phyloP scores from a whole-genome alignment of 92 coral and sea anemone genomes.

The Actinostola sp. region DNA sequence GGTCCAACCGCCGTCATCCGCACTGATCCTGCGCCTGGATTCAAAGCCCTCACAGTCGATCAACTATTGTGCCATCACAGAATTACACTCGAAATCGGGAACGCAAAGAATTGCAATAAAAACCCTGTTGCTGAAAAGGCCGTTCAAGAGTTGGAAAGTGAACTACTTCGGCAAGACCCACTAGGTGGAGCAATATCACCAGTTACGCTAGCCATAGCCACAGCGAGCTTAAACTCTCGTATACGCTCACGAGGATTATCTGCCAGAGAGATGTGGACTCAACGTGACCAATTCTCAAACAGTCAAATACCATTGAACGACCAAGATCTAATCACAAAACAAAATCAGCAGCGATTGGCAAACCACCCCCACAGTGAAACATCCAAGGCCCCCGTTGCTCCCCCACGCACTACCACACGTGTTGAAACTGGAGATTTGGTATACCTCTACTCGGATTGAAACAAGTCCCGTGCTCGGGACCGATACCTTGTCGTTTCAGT shows the following conservation, averaged over 20 bases:
- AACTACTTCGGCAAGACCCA: too few relatives aligned
- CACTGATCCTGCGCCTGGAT: slow-evolving; percentile 68
- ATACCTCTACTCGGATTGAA: too few relatives aligned
- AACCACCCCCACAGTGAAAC: too few relatives aligned
- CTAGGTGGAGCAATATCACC: slow-evolving; percentile 15
- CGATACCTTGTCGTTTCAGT: too few relatives aligned
- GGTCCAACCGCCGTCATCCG: slow-evolving; percentile 58
- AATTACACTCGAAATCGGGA: slow-evolving; percentile 49
- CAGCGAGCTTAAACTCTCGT: slow-evolving; percentile 18
- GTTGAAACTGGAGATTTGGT: too few relatives aligned
- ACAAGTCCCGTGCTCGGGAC: too few relatives aligned
- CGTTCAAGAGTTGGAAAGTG: slow-evolving; percentile 29
- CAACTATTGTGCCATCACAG: slow-evolving; percentile 46
- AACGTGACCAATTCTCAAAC: slow-evolving; percentile 10
- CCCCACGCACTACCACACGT: too few relatives aligned
- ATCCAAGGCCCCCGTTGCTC: too few relatives aligned
- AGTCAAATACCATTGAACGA: too few relatives aligned
- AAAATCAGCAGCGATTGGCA: too few relatives aligned
- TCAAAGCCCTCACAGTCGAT: slow-evolving; percentile 50
- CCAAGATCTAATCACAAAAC: too few relatives aligned
- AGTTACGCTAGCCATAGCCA: not conserved
- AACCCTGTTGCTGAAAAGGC: slow-evolving; percentile 66
- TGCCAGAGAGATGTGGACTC: slow-evolving; percentile 22
- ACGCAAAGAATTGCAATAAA: slow-evolving; percentile 59
- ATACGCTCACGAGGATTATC: slow-evolving; percentile 37